Base-by-base conservation (phyloP, 1,140 invertebrate species). In the Carposina sasakii region DNA sequence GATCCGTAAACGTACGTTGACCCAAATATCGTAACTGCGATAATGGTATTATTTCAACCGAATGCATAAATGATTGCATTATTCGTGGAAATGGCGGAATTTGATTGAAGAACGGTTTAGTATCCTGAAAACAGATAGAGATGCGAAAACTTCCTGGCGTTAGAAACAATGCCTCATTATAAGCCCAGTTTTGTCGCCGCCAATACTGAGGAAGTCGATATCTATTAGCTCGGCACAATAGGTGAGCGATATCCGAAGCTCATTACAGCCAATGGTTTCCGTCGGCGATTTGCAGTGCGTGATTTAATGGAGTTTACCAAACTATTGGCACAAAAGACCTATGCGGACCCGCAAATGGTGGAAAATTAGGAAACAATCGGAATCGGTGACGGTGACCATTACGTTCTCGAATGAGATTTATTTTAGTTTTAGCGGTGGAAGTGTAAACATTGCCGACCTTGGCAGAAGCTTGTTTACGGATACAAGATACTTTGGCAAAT, bases 211-310 rank as follows among this genome's bases (percentile, higher is more conserved):
- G 79, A 83, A 83, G 79, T 81, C 74, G 60, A 81, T 79, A 83
- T 77, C 74, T 83, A 83, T 83, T 81, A 75, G 77, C 73, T 67
- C 52, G 64, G 70, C 77, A 83, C 79, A 83, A 83, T 83, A 83
- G 79, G 67, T 76, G 74, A 81, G 74, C 76, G 79, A 81, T 74
- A 81, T 83, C 79, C 79, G 79, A 83, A 79, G 74, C 79, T 81
- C 79, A 76, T 83, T 83, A 83, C 74, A 71, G 76, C 59, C 60
- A 61, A 66, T 66, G 71, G 57, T 79, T 81, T 83, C 76, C 79
- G 79, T 61, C 76, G 67, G 64, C 66, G 68, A 76, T 83, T 79
- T 72, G 78, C 60, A 62, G 69, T 66, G 75, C 57, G 66, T 67
- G 51, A 54, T 52, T 63, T 67, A 66, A 60, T 57, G 50, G 52